Base-by-base conservation (phyloP, 2,797 vertebrate species). In the Lacerta bilineata region DNA sequence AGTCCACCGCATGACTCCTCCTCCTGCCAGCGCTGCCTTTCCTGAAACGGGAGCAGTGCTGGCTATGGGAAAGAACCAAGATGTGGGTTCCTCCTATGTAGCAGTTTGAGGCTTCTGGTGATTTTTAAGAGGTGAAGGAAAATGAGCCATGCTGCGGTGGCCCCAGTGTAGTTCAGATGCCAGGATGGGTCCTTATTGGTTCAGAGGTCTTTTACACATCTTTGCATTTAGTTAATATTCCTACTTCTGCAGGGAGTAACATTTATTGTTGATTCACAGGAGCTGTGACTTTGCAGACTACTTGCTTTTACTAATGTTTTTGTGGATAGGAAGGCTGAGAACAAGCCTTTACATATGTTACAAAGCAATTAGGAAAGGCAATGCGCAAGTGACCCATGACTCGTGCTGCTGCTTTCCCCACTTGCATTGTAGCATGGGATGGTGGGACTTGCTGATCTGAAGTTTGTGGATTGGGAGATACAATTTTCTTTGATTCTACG, bases 161-260 rank as follows among this genome's bases (percentile, higher is more conserved):
- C 27, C 39, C 36, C 39, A 8, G 39, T 29, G 50, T 25, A 5
- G 6, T 29, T 81, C 6, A 5, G 17, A 61, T 41, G 10, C 39
- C 66, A 39, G 66, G 80, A 59, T 29, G 41, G 13, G 1, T 78
- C 43, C 4, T 50, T 59, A 39, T 43, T 29, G 36, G 55, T 20
- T 74, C 46, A 81, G 18, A 88, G 41, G 72, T 69, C 79, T 64
- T 87, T 83, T 46, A 82, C 23, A 50, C 23, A 82, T 36, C 29
- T 83, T 76, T 88, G 41, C 25, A 50, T 29, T 76, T 68, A 27
- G n/a, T 64, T 81, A 86, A 50, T 17, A 69, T 50, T 8, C 9
- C 72, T 41, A 66, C 50, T 76, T 29, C 36, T 33, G 20, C 4
- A 64, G 6, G 66, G 41, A 43, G 69, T 6, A 75, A 43, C 20